phyloP scores from a whole-genome alignment of 1,140 invertebrate species.

The Charaxes varanes region DNA sequence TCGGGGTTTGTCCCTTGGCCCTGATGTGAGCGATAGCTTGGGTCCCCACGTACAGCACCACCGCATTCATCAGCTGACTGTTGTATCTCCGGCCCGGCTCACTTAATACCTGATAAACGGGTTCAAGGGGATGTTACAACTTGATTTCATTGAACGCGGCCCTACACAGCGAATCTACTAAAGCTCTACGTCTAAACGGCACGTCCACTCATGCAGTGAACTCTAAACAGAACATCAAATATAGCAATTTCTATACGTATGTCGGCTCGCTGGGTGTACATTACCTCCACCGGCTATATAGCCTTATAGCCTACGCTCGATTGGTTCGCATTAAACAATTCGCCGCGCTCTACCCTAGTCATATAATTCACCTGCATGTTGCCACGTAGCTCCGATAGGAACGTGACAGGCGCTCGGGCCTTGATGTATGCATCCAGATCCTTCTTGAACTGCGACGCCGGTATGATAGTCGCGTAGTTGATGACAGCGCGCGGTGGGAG shows the following conservation, averaged over 20 bases:
- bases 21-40: constrained; percentile 94
- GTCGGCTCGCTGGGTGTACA: too few species aligned
- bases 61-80: constrained; percentile 95
- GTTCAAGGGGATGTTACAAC: not conserved
- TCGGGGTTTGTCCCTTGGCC: constrained; percentile 91
- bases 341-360: too few species aligned
- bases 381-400: constrained; percentile 92
- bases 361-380: constrained; percentile 84
- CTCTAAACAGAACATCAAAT: too few species aligned
- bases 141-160: not conserved
- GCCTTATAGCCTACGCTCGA: too few species aligned
- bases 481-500: constrained; percentile 91
- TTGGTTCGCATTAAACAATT: not conserved
- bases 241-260: too few species aligned
- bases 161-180: too few species aligned
- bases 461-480: constrained; percentile 92
- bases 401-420: constrained; percentile 94
- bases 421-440: constrained; percentile 98
- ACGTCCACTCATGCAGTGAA: too few species aligned
- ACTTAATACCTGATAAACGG: constrained; percentile 73
- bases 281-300: too few species aligned
- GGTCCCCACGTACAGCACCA: constrained; percentile 97
- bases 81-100: constrained; percentile 95
- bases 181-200: too few species aligned
- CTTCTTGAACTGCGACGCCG: constrained; percentile 92